Evolutionary conservation across 2,797 vertebrate species (phyloP).

Genomic region (Chelonia mydas): DNA sequence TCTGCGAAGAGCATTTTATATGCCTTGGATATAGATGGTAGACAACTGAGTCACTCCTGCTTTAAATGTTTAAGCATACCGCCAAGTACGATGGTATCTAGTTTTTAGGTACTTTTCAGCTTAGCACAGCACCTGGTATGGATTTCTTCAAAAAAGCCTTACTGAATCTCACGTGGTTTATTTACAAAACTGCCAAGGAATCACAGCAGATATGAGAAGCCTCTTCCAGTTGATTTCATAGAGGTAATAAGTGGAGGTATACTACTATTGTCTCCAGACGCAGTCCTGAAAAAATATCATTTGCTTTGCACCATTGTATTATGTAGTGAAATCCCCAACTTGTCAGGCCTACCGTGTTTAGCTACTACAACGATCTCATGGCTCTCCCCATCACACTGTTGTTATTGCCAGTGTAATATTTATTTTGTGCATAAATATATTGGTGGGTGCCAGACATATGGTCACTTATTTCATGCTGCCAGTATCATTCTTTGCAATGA

Average conservation of each 20-base stretch:
- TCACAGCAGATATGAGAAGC: not conserved
- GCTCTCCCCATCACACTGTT: not conserved
- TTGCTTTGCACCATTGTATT: not conserved
- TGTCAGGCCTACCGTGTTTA: not conserved
- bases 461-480: not conserved
- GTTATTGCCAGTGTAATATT: not conserved
- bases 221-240: not conserved
- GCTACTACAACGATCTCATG: not conserved
- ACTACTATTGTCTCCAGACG: not conserved
- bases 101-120: not conserved
- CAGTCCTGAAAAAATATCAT: not conserved
- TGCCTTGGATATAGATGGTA: not conserved
- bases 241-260: not conserved
- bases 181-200: not conserved
- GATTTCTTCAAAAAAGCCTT: not conserved
- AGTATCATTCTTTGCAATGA: not conserved
- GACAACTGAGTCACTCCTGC: not conserved
- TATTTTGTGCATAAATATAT: not conserved
- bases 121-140: not conserved
- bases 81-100: not conserved
- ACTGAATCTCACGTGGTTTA: not conserved
- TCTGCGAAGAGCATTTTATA: not conserved
- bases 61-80: not conserved
- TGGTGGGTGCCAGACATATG: not conserved
- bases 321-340: not conserved